Conservation (phyloP, 2,888 invertebrate species). For the Hololepta plana region DNA sequence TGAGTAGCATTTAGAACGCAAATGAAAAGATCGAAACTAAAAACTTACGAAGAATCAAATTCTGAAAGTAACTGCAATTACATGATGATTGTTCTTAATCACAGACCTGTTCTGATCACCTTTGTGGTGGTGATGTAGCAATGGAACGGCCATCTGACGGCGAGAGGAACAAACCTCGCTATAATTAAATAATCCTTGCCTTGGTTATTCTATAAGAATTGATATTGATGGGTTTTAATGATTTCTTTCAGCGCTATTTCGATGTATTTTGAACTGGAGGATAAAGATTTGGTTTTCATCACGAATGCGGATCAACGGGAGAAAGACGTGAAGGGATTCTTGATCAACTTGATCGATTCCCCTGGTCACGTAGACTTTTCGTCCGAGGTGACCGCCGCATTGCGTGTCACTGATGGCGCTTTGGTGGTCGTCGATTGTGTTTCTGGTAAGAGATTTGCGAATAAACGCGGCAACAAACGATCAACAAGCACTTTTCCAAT, state of each 20-base stretch:
- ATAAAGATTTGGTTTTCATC: constrained; percentile 89
- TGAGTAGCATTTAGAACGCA: constrained; percentile 33
- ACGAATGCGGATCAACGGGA: constrained; percentile 81
- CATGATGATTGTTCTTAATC: constrained; percentile 37
- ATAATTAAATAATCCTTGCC: background rate
- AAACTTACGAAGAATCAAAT: constrained; percentile 3
- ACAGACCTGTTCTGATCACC: constrained; percentile 24
- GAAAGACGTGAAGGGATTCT: constrained; percentile 83
- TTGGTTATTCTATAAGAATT: background rate
- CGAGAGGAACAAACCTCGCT: background rate
- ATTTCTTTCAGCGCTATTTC: constrained; percentile 74
- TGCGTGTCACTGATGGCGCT: constrained; percentile 99
- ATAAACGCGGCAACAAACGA: no score
- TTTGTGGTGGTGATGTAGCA: constrained; percentile 35
- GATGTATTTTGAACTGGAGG: constrained; percentile 94
- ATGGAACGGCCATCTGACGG: constrained; percentile 38
- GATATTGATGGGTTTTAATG: background rate
- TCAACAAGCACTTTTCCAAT: background rate
- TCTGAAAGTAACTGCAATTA: no score
- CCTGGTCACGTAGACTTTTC: constrained; percentile 99
- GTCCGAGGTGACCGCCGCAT: constrained; percentile 97
- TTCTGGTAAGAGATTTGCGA: constrained; percentile 72
- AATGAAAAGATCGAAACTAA: background rate
- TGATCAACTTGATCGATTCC: constrained; percentile 99
- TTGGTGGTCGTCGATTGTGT: constrained; percentile 99